These are phyloP conservation scores for Patella caerulea DNA, from an alignment of 2,888 invertebrate species.

Conservation along the genomic window DNA sequence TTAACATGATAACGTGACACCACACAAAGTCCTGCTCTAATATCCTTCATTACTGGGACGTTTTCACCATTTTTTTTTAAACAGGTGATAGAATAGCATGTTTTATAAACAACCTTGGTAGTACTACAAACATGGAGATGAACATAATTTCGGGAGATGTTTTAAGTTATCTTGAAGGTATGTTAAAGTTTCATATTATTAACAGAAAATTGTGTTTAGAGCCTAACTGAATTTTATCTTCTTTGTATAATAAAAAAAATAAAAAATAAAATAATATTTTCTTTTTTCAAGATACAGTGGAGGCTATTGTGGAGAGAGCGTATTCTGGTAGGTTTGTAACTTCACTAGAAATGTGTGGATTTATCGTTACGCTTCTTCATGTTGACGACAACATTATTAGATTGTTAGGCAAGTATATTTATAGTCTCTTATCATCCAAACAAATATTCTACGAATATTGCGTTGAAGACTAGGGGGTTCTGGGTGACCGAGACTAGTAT, in stretches of 20 bases:
- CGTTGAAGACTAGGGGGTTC: no score
- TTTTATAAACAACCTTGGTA: conserved; percentile 85
- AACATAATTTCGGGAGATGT: conserved; percentile 80
- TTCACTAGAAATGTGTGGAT: conserved; percentile 83
- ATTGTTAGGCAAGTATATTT: conserved; percentile 48
- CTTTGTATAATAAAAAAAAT: neutral
- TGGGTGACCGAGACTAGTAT: no score
- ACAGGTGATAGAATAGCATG: conserved; percentile 75
- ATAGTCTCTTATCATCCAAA: no score
- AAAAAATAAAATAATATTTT: neutral
- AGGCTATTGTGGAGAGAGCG: conserved; percentile 74
- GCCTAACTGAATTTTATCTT: neutral
- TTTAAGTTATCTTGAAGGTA: conserved; percentile 76
- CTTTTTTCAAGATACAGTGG: conserved; percentile 40
- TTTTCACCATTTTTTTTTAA: conserved; percentile 2
- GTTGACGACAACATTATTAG: conserved; percentile 55
- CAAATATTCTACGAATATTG: no score
- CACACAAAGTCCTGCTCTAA: no score
- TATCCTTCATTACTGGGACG: no score
- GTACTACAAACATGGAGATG: conserved; percentile 82
- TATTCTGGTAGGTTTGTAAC: conserved; percentile 79
- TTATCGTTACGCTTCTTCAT: conserved; percentile 80
- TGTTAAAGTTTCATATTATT: neutral
- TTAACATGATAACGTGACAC: no score
- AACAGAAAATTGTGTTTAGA: neutral